Evolutionary conservation across 2,888 invertebrate genomes (phyloP), one percentile per base, ranked within the genome.

Genomic region (Caenorhabditis sinica): DNA sequence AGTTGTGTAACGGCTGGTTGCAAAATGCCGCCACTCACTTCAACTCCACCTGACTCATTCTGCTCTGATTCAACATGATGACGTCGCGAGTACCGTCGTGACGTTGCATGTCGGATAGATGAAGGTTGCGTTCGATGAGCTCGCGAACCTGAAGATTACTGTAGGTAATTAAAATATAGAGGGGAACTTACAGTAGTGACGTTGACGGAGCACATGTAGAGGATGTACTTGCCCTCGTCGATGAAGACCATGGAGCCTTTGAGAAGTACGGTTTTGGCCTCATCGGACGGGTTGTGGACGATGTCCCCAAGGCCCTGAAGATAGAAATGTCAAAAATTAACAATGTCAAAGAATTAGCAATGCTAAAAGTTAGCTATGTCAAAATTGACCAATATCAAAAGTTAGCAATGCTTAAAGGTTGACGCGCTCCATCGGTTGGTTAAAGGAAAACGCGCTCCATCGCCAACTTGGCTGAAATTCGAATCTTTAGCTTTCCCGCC

Each of bases 31-130:
- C n/a, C n/a, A 60, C 53, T 66, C 45, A 92, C 92, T 93, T 92
- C 60, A 92, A 74, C 65, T 92, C 92, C 9, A 92, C 90, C 77
- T 92, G 92, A 68, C 90, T 89, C 91, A 93, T 91, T 66, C 93
- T 77, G 36, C 87, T 87, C 75, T 93, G 93, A 69, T 93, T 92
- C 45, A 92, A 86, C 91, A 92, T 92, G 83, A 92, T 91, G 65
- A 92, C 84, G 86, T 92, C 92, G 23, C 92, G 86, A 17, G 93
- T 93, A 20, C 89, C 91, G 82, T 92, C 92, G 80, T 92, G 92
- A 25, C 90, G 83, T 87, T 91, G 90, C 81, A 91, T 86, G 82
- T 92, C 93, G n/a, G 89, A 89, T 28, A 92, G 80, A 84, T 88
- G 90, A 5, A 92, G 86, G 65, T 89, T 90, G 23, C 91, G 58